Conservation (phyloP, 2,113 vertebrate genomes). For the Reinhardtius hippoglossoides region DNA sequence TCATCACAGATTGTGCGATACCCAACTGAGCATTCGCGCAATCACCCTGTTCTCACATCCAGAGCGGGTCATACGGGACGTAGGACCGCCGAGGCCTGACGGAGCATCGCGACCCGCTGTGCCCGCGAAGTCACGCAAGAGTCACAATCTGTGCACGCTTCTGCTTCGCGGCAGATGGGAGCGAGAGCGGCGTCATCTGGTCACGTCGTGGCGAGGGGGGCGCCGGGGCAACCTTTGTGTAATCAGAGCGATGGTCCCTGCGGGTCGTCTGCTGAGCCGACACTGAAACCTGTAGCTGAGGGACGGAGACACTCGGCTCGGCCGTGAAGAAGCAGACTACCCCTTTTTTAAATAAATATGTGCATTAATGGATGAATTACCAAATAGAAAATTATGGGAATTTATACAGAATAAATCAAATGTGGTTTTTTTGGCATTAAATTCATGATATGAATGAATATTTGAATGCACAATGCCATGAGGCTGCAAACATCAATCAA, state of each 20-base stretch:
- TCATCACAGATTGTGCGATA: slow-evolving; percentile 55
- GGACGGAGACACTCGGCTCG: neutral
- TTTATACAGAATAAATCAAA: no score
- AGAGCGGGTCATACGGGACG: slow-evolving; percentile 62
- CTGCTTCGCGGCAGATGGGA: slow-evolving; percentile 69
- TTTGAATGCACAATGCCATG: no score
- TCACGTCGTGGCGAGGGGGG: slow-evolving; percentile 42
- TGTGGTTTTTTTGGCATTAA: no score
- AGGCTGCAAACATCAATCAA: no score
- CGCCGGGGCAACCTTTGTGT: slow-evolving; percentile 57
- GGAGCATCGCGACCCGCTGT: slow-evolving; percentile 61
- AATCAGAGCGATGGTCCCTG: slow-evolving; percentile 56
- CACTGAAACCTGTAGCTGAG: slow-evolving; percentile 57
- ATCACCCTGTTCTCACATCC: slow-evolving; percentile 43
- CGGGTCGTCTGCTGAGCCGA: slow-evolving; percentile 19
- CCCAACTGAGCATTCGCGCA: slow-evolving; percentile 68
- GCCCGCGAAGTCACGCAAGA: slow-evolving; percentile 71
- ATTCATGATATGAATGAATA: no score
- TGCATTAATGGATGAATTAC: no score
- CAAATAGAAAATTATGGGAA: no score
- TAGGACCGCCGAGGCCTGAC: slow-evolving; percentile 38
- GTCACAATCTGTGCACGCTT: slow-evolving; percentile 78
- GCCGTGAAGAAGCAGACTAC: no score
- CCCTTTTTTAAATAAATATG: no score
- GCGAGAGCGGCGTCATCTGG: slow-evolving; percentile 64